phyloP scores from a whole-genome alignment of 1,140 invertebrate genomes.

The Stegodyphus dumicola region DNA sequence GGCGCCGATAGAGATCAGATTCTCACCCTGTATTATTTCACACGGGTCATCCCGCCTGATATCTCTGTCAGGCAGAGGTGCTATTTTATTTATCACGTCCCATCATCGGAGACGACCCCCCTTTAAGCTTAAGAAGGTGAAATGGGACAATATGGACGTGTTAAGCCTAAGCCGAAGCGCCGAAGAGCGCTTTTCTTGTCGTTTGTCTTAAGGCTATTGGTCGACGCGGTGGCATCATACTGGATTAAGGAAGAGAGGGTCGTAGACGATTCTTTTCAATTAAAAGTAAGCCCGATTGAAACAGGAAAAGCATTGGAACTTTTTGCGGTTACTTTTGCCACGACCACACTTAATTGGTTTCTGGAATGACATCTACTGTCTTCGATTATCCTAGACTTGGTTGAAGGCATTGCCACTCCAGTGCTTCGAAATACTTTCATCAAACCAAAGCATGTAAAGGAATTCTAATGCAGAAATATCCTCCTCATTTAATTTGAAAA shows the following conservation, averaged over 20 bases:
- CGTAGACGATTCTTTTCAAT: constrained; percentile 57
- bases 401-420: too few relatives aligned
- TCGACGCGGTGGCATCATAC: neutral
- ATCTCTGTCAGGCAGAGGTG: constrained; percentile 59
- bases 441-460: too few relatives aligned
- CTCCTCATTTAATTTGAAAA: too few relatives aligned
- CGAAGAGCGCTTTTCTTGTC: constrained; percentile 47
- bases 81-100: constrained; percentile 61
- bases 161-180: constrained; percentile 46
- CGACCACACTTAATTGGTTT: constrained; percentile 37
- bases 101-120: constrained; percentile 34
- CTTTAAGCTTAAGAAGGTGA: constrained; percentile 18
- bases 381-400: neutral
- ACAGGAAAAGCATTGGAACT: neutral
- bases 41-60: constrained; percentile 44
- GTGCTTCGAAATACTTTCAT: too few relatives aligned
- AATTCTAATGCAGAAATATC: too few relatives aligned
- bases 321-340: constrained; percentile 44
- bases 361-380: constrained; percentile 23
- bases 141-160: constrained; percentile 59
- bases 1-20: neutral
- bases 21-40: neutral
- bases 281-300: constrained; percentile 44
- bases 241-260: constrained; percentile 31
- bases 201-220: constrained; percentile 51